Percentiles rank a stretch among this genome's conserved stretches.
Conservation (phyloP, 2,797 vertebrate species). For the Natrix natrix region DNA sequence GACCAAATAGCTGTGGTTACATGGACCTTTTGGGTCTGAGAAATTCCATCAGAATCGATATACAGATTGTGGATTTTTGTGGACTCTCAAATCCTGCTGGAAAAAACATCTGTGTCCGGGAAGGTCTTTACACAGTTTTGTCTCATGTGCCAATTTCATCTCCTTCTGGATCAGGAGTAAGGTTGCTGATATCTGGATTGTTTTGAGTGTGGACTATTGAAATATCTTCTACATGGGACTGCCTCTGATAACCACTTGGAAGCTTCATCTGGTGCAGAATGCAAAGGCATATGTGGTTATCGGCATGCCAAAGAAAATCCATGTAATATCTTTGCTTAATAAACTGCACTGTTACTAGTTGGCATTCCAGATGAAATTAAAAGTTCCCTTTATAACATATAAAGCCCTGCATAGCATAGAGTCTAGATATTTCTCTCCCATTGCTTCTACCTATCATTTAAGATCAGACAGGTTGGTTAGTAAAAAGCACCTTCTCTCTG, state of each 20-base stretch:
- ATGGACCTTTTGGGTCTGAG: not conserved
- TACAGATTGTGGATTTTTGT: not conserved
- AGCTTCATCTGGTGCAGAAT: not conserved
- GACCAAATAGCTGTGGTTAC: not conserved
- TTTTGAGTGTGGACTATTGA: not conserved
- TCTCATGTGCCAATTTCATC: not conserved
- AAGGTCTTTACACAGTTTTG: not conserved
- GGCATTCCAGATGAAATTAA: not conserved
- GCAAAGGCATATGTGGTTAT: not conserved
- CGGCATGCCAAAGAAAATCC: not conserved
- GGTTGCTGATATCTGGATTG: not conserved
- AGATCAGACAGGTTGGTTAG: not conserved
- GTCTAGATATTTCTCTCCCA: not conserved
- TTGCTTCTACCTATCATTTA: not conserved
- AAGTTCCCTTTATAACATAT: not conserved
- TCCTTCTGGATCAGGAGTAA: not conserved
- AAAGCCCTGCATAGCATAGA: not conserved
- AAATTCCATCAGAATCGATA: not conserved
- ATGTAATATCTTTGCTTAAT: not conserved
- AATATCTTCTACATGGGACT: not conserved
- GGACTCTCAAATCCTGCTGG: not conserved
- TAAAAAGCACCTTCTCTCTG: not conserved
- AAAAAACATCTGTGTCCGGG: not conserved
- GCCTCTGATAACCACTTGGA: not conserved
- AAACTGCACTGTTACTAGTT: not conserved